Evolutionary conservation across 2,113 vertebrate genomes (phyloP).

Genomic region (Perccottus glenii): DNA sequence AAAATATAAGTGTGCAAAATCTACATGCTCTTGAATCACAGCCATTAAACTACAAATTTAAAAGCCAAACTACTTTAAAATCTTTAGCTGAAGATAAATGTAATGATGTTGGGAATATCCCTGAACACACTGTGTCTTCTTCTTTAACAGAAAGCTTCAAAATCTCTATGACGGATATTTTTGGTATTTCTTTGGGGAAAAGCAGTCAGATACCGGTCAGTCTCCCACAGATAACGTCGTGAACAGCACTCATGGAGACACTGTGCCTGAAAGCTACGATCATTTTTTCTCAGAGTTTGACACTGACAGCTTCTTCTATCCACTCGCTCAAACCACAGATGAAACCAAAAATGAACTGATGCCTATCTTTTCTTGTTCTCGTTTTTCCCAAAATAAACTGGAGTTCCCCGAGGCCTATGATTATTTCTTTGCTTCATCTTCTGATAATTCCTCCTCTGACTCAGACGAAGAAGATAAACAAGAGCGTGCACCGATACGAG

Average conservation of each 20-base stretch:
- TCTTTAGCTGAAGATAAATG: conserved; percentile 30
- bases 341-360: conserved; percentile 39
- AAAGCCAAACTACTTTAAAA: conserved; percentile 37
- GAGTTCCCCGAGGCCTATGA: conserved; percentile 88
- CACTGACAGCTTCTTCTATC: conserved; percentile 65
- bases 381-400: conserved; percentile 50
- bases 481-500: conserved; percentile 41
- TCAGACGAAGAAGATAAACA: conserved; percentile 68
- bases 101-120: conserved; percentile 20
- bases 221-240: conserved; percentile 34
- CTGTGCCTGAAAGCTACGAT: conserved; percentile 88
- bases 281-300: conserved; percentile 87
- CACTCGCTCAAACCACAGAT: conserved; percentile 35
- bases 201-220: conserved; percentile 32
- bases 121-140: conserved; percentile 18
- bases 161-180: conserved; percentile 70
- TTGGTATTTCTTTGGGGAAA: conserved; percentile 69
- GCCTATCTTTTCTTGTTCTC: conserved; percentile 68
- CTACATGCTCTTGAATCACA: conserved; percentile 62
- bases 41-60: conserved; percentile 9
- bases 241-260: conserved; percentile 54
- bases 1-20: conserved; percentile 73
- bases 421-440: conserved; percentile 83
- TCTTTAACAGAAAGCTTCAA: conserved; percentile 42
- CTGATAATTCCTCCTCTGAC: conserved; percentile 63